Base-by-base conservation (phyloP, 2,888 invertebrate species). In the Vannuccia rotundouncinata region DNA sequence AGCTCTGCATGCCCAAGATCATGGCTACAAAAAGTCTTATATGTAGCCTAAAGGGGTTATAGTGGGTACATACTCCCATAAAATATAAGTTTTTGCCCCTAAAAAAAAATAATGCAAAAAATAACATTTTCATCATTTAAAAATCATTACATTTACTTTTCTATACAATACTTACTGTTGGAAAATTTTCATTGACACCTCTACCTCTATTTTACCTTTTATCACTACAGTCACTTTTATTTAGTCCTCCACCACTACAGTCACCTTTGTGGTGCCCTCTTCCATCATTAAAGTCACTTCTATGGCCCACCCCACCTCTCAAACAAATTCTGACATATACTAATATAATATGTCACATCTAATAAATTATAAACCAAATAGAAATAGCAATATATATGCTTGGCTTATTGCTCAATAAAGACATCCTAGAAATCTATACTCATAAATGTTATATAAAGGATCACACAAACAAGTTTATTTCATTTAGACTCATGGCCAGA, bases 351-450 rank as follows among this genome's bases (percentile, higher is more conserved):
- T 66, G 66, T 66, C 66, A 27, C 66, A 66, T 66, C 66, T 66
- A 66, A 66, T 66, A 22, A 66, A 66, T 66, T 66, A 66, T 66
- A 17, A 66, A 66, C 66, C 66, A 66, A 66, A 66, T 66, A 66
- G 66, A 66, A 66, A 66, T 66, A 66, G 66, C 66, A 27, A 66
- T 22, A 66, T 66, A 66, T 66, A 27, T 66, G 66, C 5, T 66
- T 66, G 66, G 66, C 66, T 66, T 27, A 66, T 22, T 66, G 66
- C 66, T 66, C 66, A 5, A 66, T 27, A 66, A 66, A 66, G 66
- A 66, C 25, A 27, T 66, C 66, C 66, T 66, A 27, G 5, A 66
- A 66, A 66, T 5, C 22, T 66, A 66, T 66, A 66, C 22, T 66
- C 66, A 66, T 5, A 66, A 66, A 45, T 45, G 25, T 5, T 66